Percentiles rank a stretch among this genome's conserved stretches.
phyloP scores from a whole-genome alignment of 2,888 invertebrate species.

The Pachydiplax longipennis region DNA sequence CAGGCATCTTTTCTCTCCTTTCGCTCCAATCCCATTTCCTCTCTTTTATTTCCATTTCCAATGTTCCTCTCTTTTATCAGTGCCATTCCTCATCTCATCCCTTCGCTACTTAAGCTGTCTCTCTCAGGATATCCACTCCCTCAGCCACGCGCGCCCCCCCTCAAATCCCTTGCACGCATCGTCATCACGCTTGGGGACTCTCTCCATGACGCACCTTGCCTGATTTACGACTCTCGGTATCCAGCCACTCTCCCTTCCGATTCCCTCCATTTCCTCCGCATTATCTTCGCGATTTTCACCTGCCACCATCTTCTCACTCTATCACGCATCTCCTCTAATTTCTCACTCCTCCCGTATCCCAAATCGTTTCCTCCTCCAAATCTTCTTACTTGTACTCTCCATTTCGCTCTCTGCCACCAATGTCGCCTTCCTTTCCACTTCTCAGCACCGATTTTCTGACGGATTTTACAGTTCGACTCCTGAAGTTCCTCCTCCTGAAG shows the following conservation, averaged over 20 bases:
- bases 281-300: neutral
- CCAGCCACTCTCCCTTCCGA: neutral
- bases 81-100: neutral
- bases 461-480: no score
- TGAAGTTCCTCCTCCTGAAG: no score
- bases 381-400: no score
- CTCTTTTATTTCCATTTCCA: neutral
- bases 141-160: neutral
- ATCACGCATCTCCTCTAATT: neutral
- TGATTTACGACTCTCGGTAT: neutral
- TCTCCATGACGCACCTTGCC: neutral
- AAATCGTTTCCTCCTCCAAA: no score
- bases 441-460: no score
- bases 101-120: neutral
- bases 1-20: neutral
- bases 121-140: neutral
- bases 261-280: neutral
- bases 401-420: no score
- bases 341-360: no score
- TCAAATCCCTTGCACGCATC: neutral
- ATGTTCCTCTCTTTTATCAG: neutral
- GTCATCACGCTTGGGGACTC: neutral
- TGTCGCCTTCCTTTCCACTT: no score
- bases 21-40: neutral
- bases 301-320: neutral